Conservation (phyloP, 23 tunicate species). For the Styela clava region DNA sequence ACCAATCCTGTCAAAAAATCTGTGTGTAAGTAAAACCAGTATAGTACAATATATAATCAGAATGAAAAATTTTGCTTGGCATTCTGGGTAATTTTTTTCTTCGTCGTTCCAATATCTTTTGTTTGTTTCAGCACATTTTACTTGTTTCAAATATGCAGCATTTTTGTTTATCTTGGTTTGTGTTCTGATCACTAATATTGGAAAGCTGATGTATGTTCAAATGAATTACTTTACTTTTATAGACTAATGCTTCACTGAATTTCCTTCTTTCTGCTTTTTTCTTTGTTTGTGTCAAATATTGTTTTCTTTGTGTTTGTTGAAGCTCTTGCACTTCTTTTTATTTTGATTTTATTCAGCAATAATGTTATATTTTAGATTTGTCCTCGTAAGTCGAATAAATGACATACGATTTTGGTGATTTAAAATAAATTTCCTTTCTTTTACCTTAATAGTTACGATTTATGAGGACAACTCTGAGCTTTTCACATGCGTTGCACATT, state of each 20-base stretch:
- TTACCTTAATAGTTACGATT: too few species aligned
- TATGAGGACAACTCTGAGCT: too few species aligned
- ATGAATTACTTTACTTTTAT: background rate
- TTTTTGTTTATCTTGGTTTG: background rate
- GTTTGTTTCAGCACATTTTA: background rate
- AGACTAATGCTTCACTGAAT: background rate
- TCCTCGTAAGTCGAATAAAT: too few species aligned
- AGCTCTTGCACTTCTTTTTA: background rate
- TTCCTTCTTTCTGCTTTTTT: too few species aligned
- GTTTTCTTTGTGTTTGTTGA: background rate
- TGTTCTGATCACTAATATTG: background rate
- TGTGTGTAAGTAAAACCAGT: background rate
- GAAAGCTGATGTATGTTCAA: background rate
- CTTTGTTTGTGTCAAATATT: background rate
- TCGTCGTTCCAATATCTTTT: background rate
- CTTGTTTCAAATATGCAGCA: background rate
- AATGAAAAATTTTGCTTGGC: background rate
- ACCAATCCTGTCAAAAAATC: background rate
- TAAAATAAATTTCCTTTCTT: too few species aligned
- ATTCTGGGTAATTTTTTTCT: background rate
- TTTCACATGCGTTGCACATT: background rate
- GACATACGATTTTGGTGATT: too few species aligned
- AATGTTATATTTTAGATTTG: too few species aligned
- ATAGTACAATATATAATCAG: background rate
- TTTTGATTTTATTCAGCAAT: background rate